Percentiles rank a stretch among this genome's conserved stretches.
phyloP scores from a whole-genome alignment of 2,888 invertebrate genomes.

The Beris morrisii region DNA sequence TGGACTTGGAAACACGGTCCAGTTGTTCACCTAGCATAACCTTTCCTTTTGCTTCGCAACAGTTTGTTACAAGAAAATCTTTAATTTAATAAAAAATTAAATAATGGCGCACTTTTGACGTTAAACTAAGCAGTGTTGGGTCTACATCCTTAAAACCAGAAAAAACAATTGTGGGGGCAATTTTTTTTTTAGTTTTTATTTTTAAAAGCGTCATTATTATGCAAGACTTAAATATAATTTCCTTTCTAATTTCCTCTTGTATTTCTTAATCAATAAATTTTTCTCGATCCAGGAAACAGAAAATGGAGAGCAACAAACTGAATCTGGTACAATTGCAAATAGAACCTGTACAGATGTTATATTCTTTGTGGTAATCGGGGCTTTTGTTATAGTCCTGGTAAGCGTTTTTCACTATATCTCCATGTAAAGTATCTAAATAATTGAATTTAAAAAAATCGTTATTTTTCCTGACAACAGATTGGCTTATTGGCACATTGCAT shows the following conservation, averaged over 20 bases:
- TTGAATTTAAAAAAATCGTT: background rate
- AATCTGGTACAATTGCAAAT: constrained; percentile 12
- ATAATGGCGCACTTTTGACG: too few relatives aligned
- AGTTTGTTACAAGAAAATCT: too few relatives aligned
- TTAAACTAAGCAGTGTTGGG: too few relatives aligned
- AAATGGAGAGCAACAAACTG: background rate
- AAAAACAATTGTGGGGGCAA: too few relatives aligned
- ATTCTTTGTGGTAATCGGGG: constrained; percentile 59
- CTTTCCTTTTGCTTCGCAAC: too few relatives aligned
- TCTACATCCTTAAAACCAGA: too few relatives aligned
- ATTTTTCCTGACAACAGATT: constrained; percentile 44
- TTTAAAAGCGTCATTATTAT: too few relatives aligned
- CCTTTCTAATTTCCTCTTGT: background rate
- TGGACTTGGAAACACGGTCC: too few relatives aligned
- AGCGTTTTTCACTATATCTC: constrained; percentile 41
- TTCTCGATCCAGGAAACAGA: background rate
- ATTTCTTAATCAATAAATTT: background rate
- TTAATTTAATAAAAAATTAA: too few relatives aligned
- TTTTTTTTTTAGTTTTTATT: too few relatives aligned
- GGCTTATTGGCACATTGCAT: constrained; percentile 56
- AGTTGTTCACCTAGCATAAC: too few relatives aligned
- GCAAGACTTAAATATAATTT: too few relatives aligned
- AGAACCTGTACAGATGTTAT: constrained; percentile 61
- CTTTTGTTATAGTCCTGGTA: constrained; percentile 62
- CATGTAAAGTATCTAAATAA: background rate